phyloP scores from a whole-genome alignment of 2,888 invertebrate genomes.

The Noctua fimbriata region DNA sequence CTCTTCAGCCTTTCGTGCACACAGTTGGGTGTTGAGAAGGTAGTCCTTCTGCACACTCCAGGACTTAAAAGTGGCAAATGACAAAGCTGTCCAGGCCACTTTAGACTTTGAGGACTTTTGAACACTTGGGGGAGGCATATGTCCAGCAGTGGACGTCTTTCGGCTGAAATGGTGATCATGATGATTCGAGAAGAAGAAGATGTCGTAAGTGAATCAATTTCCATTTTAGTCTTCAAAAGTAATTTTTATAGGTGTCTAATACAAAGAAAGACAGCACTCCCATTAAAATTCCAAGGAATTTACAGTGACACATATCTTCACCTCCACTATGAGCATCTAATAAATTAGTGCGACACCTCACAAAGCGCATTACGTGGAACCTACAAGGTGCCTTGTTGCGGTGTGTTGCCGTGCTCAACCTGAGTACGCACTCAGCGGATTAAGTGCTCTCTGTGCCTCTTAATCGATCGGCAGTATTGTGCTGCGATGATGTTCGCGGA shows the following conservation, averaged over 20 bases:
- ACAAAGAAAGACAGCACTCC: background rate
- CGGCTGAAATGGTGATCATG: too few relatives aligned
- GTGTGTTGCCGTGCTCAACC: constrained; percentile 65
- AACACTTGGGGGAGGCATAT: too few relatives aligned
- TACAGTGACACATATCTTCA: background rate
- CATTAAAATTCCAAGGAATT: too few relatives aligned
- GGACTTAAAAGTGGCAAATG: background rate
- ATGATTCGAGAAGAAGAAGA: background rate
- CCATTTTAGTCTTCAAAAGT: background rate
- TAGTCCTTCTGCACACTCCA: background rate
- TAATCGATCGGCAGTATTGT: constrained; percentile 63
- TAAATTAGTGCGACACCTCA: constrained; percentile 37
- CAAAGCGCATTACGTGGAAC: constrained; percentile 45
- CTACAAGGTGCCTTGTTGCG: constrained; percentile 50
- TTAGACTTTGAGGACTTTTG: too few relatives aligned
- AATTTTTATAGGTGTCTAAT: background rate
- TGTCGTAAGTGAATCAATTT: background rate
- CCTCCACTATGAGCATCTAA: constrained; percentile 15
- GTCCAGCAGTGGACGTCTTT: too few relatives aligned
- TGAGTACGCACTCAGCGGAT: constrained; percentile 73
- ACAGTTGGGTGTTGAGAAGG: background rate
- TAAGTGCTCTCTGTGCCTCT: constrained; percentile 69
- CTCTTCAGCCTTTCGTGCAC: background rate
- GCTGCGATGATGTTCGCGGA: constrained; percentile 18
- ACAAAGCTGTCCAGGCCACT: too few relatives aligned